Base-by-base conservation (phyloP, 1,140 invertebrate species). In the Eupristina koningsbergeri region DNA sequence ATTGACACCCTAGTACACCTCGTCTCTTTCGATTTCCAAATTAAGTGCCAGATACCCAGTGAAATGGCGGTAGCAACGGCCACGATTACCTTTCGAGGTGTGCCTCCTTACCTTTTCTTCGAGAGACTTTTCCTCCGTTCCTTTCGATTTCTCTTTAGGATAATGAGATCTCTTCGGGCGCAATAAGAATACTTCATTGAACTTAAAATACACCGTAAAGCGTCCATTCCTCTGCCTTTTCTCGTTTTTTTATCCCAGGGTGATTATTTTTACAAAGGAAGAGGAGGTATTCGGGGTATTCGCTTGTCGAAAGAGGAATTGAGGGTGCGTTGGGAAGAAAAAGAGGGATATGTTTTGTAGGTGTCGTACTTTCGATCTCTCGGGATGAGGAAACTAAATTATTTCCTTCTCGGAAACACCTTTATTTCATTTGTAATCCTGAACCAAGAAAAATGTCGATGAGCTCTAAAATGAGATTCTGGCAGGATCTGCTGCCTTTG, bases 101-200 rank as follows among this genome's bases (percentile, higher is more conserved):
- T 39, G 22, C 36, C 41, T 71, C 26, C 22, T 71, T 71, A 71
- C 36, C 36, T 34, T 36, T n/a, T n/a, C n/a, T n/a, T n/a, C n/a
- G n/a, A 2, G 22, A 41, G 50, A 84, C 77, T 84, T 84, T 80
- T 64, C 50, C 45, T 34, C 9, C 73, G 22, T 26, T 41, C 15
- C 19, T 73, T 34, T 63, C 77, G 8, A 39, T 45, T 53, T 50
- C 34, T 5, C 67, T 47, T 58, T 22, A 47, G 36, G 77, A 80
- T 85, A 85, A 85, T 85, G 84, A 85, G 84, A 85, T 85, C 78
- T 85, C 84, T 80, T 63, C 74, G 73, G 9, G 69, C 76, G 53
- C 5, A 85, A 85, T 85, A 85, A 85, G 80, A 85, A 82, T 85
- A 82, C 84, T 82, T 79, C 75, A 76, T 7, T 47, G 29, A 85